A percentile compares a stretch with the other conserved stretches of the same genome.
Conservation (phyloP, 2,113 vertebrate species). For the Pongo abelii region DNA sequence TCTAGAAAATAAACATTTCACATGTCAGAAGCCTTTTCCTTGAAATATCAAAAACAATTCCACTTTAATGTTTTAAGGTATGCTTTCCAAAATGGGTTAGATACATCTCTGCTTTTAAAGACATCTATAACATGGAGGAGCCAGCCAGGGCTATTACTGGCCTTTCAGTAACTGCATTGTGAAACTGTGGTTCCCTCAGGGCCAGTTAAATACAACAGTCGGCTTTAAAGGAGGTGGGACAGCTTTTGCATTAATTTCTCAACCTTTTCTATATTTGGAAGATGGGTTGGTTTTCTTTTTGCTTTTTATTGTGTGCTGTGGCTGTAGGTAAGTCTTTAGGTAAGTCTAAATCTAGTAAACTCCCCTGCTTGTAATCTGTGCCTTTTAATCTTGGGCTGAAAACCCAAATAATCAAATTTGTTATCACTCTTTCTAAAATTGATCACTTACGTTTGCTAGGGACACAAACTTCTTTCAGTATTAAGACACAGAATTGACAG, state of each 20-base stretch:
- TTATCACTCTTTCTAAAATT: neutral
- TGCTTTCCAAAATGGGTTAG: neutral
- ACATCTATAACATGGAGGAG: neutral
- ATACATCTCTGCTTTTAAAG: neutral
- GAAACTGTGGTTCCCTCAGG: neutral
- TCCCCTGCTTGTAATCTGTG: neutral
- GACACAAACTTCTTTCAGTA: neutral
- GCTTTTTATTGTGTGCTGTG: neutral
- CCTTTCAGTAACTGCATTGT: fast-evolving
- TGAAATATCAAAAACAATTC: neutral
- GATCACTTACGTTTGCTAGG: neutral
- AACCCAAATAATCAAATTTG: neutral
- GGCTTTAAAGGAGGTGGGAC: neutral
- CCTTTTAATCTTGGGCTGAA: neutral
- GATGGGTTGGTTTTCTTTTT: neutral
- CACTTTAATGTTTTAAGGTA: neutral
- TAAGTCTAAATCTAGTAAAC: neutral
- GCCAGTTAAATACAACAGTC: no score
- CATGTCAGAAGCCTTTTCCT: neutral
- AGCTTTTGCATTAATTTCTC: neutral
- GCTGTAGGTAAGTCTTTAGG: neutral
- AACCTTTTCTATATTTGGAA: neutral
- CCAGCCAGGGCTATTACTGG: fast-evolving
- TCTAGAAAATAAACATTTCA: neutral
- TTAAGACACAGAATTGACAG: neutral